A percentile compares a stretch with the other conserved stretches of the same genome.
Conservation (phyloP, 1,140 invertebrate genomes). For the Cecropterus lyciades region DNA sequence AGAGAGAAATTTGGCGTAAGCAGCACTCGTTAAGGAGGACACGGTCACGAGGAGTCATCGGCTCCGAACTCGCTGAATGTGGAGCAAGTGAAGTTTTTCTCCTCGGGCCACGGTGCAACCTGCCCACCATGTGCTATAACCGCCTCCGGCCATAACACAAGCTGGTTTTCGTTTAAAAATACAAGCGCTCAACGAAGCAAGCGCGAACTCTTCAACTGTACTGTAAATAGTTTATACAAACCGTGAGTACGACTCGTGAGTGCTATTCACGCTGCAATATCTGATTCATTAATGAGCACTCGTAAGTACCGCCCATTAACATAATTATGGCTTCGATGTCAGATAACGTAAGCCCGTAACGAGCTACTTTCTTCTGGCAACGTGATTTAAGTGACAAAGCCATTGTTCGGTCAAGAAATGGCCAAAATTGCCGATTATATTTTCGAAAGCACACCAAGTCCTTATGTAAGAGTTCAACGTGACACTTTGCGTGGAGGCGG, state of each 20-base stretch:
- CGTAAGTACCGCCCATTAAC: slow-evolving; percentile 25
- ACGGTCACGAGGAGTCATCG: slow-evolving; percentile 80
- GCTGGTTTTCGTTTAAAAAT: slow-evolving; percentile 49
- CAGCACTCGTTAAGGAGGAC: slow-evolving; percentile 72
- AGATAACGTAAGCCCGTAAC: slow-evolving; percentile 41
- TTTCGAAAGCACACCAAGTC: slow-evolving; percentile 79
- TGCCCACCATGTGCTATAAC: slow-evolving; percentile 52
- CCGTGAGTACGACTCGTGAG: slow-evolving; percentile 11
- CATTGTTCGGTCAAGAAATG: slow-evolving; percentile 64
- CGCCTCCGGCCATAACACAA: slow-evolving; percentile 54
- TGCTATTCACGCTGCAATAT: slow-evolving; percentile 11
- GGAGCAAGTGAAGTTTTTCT: slow-evolving; percentile 72
- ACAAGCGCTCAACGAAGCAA: slow-evolving; percentile 10
- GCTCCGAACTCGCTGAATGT: slow-evolving; percentile 73
- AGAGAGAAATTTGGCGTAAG: slow-evolving; percentile 80
- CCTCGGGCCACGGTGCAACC: slow-evolving; percentile 60
- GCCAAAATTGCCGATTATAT: slow-evolving; percentile 72
- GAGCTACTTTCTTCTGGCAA: slow-evolving; percentile 56
- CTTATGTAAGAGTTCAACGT: slow-evolving; percentile 83
- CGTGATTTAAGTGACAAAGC: slow-evolving; percentile 53
- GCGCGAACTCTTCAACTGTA: slow-evolving; percentile 13
- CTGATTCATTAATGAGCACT: slow-evolving; percentile 22
- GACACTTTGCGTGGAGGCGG: slow-evolving; percentile 67
- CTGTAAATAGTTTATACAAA: slow-evolving; percentile 16
- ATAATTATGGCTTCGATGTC: slow-evolving; percentile 34